Conservation (phyloP, 1,140 invertebrate species). For the Musca domestica region DNA sequence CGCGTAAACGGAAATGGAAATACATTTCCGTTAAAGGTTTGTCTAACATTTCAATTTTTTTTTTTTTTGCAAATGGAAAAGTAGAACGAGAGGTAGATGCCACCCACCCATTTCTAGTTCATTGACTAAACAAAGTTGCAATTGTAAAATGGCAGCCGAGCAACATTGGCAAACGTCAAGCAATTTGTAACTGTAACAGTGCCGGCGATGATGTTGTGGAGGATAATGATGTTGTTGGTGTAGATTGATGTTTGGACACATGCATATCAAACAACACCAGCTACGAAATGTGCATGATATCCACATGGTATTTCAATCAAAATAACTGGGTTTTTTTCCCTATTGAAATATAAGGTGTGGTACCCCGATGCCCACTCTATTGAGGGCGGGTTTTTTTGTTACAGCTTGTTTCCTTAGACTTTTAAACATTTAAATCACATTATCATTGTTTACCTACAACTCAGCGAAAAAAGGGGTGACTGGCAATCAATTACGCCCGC, state of each 20-base stretch:
- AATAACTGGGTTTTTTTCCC: not conserved
- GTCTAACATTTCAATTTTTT: not conserved
- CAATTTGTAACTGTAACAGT: conserved; percentile 1
- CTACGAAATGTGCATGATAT: not conserved
- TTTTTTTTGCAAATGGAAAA: not conserved
- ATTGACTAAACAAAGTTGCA: too few species aligned
- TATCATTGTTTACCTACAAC: conserved; percentile 45
- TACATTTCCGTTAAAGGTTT: conserved; percentile 13
- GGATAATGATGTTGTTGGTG: too few species aligned
- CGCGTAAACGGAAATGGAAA: conserved; percentile 13
- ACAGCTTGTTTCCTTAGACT: too few species aligned
- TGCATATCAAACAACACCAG: conserved; percentile 8
- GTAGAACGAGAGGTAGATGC: not conserved
- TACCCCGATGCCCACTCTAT: not conserved
- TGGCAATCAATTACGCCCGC: too few species aligned
- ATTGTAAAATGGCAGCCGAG: too few species aligned
- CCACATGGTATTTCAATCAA: not conserved
- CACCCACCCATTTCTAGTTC: too few species aligned
- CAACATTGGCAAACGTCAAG: not conserved
- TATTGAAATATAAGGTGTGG: not conserved
- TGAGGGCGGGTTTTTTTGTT: not conserved
- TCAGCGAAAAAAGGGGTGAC: too few species aligned
- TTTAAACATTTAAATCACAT: conserved; percentile 47
- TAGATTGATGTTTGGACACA: too few species aligned
- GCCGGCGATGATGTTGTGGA: not conserved